Evolutionary conservation across 2,113 vertebrate species (phyloP), one percentile per base, ranked within the genome.

Genomic region (Calidris pygmaea): DNA sequence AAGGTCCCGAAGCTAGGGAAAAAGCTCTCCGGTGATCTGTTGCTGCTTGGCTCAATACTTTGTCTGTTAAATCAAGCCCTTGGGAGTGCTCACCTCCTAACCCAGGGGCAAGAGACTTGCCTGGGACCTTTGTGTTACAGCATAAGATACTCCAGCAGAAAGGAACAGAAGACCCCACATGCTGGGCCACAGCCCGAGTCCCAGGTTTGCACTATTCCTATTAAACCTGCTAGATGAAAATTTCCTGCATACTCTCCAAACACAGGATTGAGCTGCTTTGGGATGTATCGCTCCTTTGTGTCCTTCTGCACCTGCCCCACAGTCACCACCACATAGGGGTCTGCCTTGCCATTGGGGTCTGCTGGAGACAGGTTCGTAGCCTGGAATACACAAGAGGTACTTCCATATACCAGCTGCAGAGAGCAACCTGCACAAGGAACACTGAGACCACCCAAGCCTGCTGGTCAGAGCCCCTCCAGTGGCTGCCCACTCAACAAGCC

Each of bases 191-290:
- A 68, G 35, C 32, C 65, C 16, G 41, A 82, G 59, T 4, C 73
- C 37, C 47, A 55, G 15, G 50, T 81, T 32, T 67, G 15, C 73
- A 71, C 41, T 71, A 53, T 48, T 95, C 76, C 55, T n/a, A 11
- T 86, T 86, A 76, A 91, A 83, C 23, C 41, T 58, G 35, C 5
- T 15, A 85, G 65, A 47, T 6, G 4, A 89, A 79, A 82, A 14
- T 5, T 37, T 93, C 21, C 47, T 98, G 95, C 96, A 34, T 97
- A 99, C 99, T 99, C 99, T 98, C 99, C 99, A 91, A 99, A 99
- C 47, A 98, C 97, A 5, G 99, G 99, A 96, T 99, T 99, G 76
- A 99, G 98, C 93, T 99, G 99, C 95, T 99, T 99, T 72, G 99
- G 98, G 96, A 99, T 99, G 86, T 99, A 99, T 93, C 98, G 96